A percentile compares a stretch with the other conserved stretches of the same genome.
Conservation (phyloP, 2,888 invertebrate genomes). For the Cataglyphis albicans region DNA sequence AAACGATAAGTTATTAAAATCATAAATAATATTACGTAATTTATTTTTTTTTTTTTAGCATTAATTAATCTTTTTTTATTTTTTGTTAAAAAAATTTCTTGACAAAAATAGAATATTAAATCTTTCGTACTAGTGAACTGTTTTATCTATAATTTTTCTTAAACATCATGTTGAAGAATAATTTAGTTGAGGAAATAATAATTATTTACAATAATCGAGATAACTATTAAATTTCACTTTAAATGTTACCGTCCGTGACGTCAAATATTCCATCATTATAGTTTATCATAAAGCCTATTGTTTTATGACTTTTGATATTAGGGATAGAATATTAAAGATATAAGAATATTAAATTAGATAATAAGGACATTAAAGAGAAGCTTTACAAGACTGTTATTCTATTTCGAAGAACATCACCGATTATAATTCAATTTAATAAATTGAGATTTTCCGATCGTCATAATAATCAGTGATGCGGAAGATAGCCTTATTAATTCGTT, state of each 20-base stretch:
- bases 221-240: conserved; percentile 29
- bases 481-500: background rate
- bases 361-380: background rate
- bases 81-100: background rate
- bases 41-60: background rate
- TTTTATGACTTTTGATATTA: conserved; percentile 18
- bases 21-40: background rate
- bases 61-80: background rate
- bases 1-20: background rate
- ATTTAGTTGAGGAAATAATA: conserved; percentile 1
- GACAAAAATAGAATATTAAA: background rate
- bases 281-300: background rate
- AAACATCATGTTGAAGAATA: background rate
- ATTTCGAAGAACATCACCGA: background rate
- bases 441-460: conserved; percentile 3
- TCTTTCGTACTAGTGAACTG: background rate
- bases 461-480: conserved; percentile 11
- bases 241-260: background rate
- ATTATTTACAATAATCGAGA: conserved; percentile 4
- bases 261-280: conserved; percentile 1
- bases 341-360: no score
- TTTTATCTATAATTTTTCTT: background rate
- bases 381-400: background rate
- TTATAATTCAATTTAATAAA: conserved; percentile 1
- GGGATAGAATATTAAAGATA: background rate